Evolutionary conservation across 2,113 vertebrate species (phyloP).

Genomic region (Siniperca chuatsi): DNA sequence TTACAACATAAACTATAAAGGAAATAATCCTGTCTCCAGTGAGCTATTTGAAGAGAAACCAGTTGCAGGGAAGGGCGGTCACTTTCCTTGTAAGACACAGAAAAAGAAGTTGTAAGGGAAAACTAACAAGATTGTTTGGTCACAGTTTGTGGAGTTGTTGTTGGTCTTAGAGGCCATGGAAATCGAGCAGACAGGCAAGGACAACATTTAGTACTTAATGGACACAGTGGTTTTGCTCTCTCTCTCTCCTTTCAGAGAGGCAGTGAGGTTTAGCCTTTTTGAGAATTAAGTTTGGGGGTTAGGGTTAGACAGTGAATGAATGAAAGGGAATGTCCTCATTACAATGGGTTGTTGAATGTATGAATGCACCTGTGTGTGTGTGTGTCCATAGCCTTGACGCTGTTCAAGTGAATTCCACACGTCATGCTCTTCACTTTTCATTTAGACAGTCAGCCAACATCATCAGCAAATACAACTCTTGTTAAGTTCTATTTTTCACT

Average conservation of each 20-base stretch:
- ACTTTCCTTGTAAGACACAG: slow-evolving; percentile 43
- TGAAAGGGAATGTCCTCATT: slow-evolving; percentile 34
- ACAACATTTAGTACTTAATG: slow-evolving; percentile 45
- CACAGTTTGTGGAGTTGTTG: slow-evolving; percentile 65
- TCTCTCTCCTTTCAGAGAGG: background rate
- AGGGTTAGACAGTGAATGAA: slow-evolving; percentile 25
- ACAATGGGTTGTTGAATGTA: slow-evolving; percentile 17
- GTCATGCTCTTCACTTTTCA: slow-evolving; percentile 11
- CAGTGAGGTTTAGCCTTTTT: slow-evolving; percentile 24
- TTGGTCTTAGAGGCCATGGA: slow-evolving; percentile 49
- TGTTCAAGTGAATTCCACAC: slow-evolving; percentile 11
- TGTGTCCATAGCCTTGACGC: background rate
- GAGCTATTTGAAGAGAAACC: background rate
- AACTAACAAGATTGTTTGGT: slow-evolving; percentile 75
- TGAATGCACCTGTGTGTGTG: background rate
- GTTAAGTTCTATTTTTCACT: background rate
- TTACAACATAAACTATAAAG: slow-evolving; percentile 7
- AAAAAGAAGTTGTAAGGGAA: slow-evolving; percentile 37
- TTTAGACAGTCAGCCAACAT: background rate
- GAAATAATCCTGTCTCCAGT: slow-evolving; percentile 31
- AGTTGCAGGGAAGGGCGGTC: slow-evolving; percentile 13
- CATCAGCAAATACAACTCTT: background rate
- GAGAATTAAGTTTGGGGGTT: slow-evolving; percentile 20
- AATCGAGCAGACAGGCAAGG: slow-evolving; percentile 60
- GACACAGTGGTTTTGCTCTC: slow-evolving; percentile 31